Evolutionary conservation across 1,140 invertebrate species (phyloP).

Genomic region (Sycobia sp.): DNA sequence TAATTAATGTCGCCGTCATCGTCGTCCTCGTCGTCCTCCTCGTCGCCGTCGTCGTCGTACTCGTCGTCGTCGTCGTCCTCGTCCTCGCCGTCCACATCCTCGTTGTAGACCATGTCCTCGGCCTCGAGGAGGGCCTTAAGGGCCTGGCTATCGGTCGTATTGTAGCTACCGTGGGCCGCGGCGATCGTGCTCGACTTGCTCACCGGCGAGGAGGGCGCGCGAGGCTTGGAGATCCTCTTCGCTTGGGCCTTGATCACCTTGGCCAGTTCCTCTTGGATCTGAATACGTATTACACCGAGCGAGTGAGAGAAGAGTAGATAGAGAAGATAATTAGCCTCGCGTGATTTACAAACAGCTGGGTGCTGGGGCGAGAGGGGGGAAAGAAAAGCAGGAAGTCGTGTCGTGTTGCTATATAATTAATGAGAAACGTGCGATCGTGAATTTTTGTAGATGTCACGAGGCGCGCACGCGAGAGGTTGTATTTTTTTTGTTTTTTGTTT

Average conservation of each 20-base stretch:
- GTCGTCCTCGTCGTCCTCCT: constrained; percentile 47
- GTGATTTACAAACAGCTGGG: too few relatives aligned
- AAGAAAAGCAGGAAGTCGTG: too few relatives aligned
- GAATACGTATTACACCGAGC: background rate
- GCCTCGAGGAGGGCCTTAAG: constrained; percentile 46
- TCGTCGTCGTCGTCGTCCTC: constrained; percentile 44
- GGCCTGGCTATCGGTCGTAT: constrained; percentile 35
- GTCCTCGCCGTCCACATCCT: constrained; percentile 41
- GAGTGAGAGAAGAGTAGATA: too few relatives aligned
- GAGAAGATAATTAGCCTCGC: too few relatives aligned
- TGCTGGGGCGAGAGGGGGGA: too few relatives aligned
- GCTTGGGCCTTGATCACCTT: constrained; percentile 50
- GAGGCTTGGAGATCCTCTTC: constrained; percentile 19
- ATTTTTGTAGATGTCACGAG: too few relatives aligned
- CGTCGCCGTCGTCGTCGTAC: constrained; percentile 49
- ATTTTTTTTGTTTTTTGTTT: too few relatives aligned
- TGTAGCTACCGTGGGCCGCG: constrained; percentile 21
- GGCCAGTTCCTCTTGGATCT: constrained; percentile 50
- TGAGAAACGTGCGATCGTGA: too few relatives aligned
- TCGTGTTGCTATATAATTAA: too few relatives aligned
- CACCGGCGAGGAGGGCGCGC: constrained; percentile 11
- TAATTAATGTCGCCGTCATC: constrained; percentile 50
- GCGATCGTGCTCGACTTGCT: constrained; percentile 20
- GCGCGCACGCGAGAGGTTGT: too few relatives aligned
- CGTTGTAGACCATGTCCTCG: constrained; percentile 44